phyloP scores from a whole-genome alignment of 2,888 invertebrate genomes.

The Harpagoxenus sublaevis region DNA sequence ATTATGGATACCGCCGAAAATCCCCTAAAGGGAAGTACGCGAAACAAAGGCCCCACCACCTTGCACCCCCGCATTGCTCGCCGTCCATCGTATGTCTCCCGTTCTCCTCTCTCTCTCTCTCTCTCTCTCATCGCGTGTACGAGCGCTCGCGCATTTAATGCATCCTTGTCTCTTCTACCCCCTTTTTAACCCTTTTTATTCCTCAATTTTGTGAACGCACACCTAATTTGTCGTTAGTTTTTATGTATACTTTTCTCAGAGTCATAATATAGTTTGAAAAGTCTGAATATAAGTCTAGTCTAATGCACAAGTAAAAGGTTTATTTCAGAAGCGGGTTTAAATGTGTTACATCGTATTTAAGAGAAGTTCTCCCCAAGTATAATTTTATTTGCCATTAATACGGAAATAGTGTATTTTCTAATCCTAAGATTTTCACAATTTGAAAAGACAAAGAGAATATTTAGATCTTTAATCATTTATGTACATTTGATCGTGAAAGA shows the following conservation, averaged over 20 bases:
- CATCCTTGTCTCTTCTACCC: constrained; percentile 50
- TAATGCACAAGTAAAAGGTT: not conserved
- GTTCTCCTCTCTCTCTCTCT: not conserved
- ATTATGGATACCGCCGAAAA: constrained; percentile 79
- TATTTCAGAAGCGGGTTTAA: not conserved
- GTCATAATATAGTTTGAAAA: not conserved
- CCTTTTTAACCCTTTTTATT: constrained; percentile 12
- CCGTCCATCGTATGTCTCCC: constrained; percentile 31
- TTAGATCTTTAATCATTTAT: not conserved
- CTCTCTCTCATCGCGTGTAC: constrained; percentile 29
- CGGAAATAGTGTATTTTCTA: not conserved
- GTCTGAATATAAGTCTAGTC: not conserved
- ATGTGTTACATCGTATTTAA: not conserved
- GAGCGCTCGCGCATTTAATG: constrained; percentile 50
- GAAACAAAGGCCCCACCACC: constrained; percentile 78
- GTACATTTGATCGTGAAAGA: not conserved
- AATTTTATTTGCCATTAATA: not conserved
- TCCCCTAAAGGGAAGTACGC: constrained; percentile 78
- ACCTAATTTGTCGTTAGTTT: not conserved
- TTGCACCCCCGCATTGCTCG: constrained; percentile 60
- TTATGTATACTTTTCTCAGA: not conserved
- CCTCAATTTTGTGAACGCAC: constrained; percentile 7
- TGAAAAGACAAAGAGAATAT: not conserved
- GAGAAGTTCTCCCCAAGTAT: not conserved
- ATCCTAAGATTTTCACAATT: not conserved